Conservation (phyloP, 2,797 vertebrate genomes). For the Carapus acus region DNA sequence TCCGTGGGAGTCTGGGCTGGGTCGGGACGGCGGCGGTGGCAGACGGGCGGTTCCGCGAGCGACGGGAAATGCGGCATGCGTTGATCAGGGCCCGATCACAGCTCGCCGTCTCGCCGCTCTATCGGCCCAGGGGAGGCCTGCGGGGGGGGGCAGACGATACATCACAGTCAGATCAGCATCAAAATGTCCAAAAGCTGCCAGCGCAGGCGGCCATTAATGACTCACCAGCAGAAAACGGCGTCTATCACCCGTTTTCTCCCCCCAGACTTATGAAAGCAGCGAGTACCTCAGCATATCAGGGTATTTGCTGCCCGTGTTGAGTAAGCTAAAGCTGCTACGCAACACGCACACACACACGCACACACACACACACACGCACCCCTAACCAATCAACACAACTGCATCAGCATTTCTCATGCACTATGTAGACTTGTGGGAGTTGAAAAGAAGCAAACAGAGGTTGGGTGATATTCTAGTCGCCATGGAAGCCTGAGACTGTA, state of each 20-base stretch:
- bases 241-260: too few relatives aligned
- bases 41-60: conserved; percentile 52
- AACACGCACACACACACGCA: not conserved
- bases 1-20: conserved; percentile 74
- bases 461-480: too few relatives aligned
- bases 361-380: too few relatives aligned
- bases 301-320: not conserved
- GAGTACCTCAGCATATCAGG: not conserved
- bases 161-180: not conserved
- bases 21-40: conserved; percentile 70
- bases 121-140: conserved; percentile 58
- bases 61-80: conserved; percentile 60
- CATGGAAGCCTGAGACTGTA: too few relatives aligned
- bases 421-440: too few relatives aligned
- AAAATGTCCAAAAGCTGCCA: not conserved
- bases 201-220: not conserved
- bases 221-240: too few relatives aligned
- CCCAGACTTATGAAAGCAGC: too few relatives aligned
- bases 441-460: too few relatives aligned
- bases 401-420: not conserved
- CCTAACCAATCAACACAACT: not conserved
- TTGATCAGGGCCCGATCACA: conserved; percentile 75
- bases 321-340: not conserved
- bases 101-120: conserved; percentile 69
- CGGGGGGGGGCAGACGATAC: conserved; percentile 10